Evolutionary conservation across 2,797 vertebrate species (phyloP).

Genomic region (Pelobates cultripes): DNA sequence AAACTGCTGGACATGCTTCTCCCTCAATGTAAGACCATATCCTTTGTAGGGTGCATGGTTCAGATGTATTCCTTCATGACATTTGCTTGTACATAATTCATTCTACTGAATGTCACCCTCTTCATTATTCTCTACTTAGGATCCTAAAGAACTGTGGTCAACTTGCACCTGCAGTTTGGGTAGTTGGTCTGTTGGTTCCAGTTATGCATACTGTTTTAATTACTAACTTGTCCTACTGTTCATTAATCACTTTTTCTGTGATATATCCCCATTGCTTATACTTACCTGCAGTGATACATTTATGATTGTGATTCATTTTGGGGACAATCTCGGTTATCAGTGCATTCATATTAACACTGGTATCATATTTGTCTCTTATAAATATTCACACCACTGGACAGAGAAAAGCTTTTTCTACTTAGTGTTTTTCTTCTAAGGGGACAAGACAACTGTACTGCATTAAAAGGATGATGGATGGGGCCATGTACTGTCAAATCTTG

Average conservation of each 20-base stretch:
- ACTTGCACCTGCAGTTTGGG: too few relatives aligned
- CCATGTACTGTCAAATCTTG: too few relatives aligned
- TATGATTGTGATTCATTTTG: slow-evolving; percentile 23
- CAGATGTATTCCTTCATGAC: slow-evolving; percentile 33
- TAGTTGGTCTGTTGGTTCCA: too few relatives aligned
- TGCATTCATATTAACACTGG: slow-evolving; percentile 5
- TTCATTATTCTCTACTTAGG: slow-evolving; percentile 16
- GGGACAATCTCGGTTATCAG: slow-evolving; percentile 1
- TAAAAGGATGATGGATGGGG: too few relatives aligned
- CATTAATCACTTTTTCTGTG: slow-evolving; percentile 41
- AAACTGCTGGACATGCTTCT: slow-evolving; percentile 27
- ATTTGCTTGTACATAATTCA: slow-evolving; percentile 22
- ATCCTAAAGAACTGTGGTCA: too few relatives aligned
- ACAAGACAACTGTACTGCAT: too few relatives aligned
- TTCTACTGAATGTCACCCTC: slow-evolving; percentile 34
- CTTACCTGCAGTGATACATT: slow-evolving; percentile 31
- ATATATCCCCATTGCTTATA: slow-evolving; percentile 26
- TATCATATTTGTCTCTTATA: slow-evolving; percentile 56
- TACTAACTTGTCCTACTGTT: slow-evolving; percentile 7
- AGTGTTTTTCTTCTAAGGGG: too few relatives aligned
- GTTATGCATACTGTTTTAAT: too few relatives aligned
- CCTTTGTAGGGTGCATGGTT: background rate
- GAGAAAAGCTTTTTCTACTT: slow-evolving; percentile 60
- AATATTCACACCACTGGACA: slow-evolving; percentile 56
- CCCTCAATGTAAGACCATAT: slow-evolving; percentile 16